phyloP scores from a whole-genome alignment of 1,140 invertebrate species.

The Schmidtea mediterranea region DNA sequence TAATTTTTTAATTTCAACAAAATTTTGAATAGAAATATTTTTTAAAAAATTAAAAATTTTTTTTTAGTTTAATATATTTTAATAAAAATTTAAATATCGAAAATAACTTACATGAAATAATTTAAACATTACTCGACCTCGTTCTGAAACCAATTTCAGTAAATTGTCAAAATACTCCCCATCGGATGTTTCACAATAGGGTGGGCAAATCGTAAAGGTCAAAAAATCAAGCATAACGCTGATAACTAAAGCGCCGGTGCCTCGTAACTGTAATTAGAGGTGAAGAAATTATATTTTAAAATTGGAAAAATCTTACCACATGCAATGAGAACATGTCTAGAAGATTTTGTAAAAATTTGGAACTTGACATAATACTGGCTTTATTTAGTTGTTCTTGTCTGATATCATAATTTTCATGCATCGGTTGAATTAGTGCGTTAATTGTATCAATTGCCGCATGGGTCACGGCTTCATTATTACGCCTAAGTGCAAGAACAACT shows the following conservation, averaged over 20 bases:
- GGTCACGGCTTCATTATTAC: conserved; percentile 58
- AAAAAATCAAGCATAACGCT: conserved; percentile 84
- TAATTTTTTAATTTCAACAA: too few relatives aligned
- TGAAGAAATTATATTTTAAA: too few relatives aligned
- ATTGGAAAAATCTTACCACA: conserved; percentile 39
- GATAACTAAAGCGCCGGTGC: conserved; percentile 37
- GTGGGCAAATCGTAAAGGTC: conserved; percentile 88
- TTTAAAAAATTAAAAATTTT: too few relatives aligned
- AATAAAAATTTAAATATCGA: conserved; percentile 4
- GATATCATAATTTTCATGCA: conserved; percentile 76
- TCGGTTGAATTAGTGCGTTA: conserved; percentile 81
- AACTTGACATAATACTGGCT: conserved; percentile 63
- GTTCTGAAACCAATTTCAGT: conserved; percentile 63
- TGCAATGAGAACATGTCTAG: conserved; percentile 80
- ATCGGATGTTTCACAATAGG: conserved; percentile 94
- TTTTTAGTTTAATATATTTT: not conserved
- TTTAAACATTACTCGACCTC: conserved; percentile 64
- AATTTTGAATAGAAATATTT: too few relatives aligned
- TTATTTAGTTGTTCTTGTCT: conserved; percentile 92
- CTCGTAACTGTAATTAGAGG: conserved; percentile 36
- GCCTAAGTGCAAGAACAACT: conserved; percentile 52
- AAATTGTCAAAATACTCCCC: conserved; percentile 82
- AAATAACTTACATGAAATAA: conserved; percentile 49
- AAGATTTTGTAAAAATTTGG: conserved; percentile 65
- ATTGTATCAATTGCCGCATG: conserved; percentile 87